Evolutionary conservation across 2,888 invertebrate genomes (phyloP).

Genomic region (Epistrophe eligans): DNA sequence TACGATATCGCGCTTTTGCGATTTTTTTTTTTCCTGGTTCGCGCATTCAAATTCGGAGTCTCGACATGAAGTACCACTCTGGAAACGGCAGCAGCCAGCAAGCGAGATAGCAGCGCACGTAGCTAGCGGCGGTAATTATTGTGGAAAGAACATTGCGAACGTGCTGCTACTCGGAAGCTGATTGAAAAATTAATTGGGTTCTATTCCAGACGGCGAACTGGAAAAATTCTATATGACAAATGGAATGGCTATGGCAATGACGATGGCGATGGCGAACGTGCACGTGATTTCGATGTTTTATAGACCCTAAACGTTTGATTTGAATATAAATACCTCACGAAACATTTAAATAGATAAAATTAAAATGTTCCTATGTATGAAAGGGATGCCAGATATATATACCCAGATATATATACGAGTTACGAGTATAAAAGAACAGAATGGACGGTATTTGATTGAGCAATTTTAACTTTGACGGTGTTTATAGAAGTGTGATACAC

Average conservation of each 20-base stretch:
- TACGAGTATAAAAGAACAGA: background rate
- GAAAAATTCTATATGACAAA: constrained; percentile 57
- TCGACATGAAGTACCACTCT: background rate
- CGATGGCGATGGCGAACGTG: constrained; percentile 48
- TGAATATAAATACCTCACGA: constrained; percentile 13
- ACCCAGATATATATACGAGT: too few relatives aligned
- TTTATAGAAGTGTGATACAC: constrained; percentile 53
- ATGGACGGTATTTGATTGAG: constrained; percentile 51
- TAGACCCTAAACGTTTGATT: constrained; percentile 43
- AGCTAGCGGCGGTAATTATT: constrained; percentile 72
- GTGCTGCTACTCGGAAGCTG: constrained; percentile 73
- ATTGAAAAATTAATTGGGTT: constrained; percentile 75
- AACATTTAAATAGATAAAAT: constrained; percentile 14
- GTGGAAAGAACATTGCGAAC: constrained; percentile 65
- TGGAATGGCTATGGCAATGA: constrained; percentile 45
- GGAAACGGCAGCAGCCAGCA: background rate
- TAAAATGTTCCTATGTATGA: constrained; percentile 3
- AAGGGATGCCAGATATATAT: constrained; percentile 7
- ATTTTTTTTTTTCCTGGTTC: constrained; percentile 40
- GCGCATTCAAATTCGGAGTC: constrained; percentile 58
- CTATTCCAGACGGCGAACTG: constrained; percentile 65
- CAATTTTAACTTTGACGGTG: constrained; percentile 46
- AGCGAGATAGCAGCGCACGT: constrained; percentile 61
- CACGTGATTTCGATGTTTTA: constrained; percentile 62
- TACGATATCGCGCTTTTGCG: constrained; percentile 16